Percentiles rank a stretch among this genome's conserved stretches.
These are phyloP conservation scores for Drosophila mauritiana DNA, from an alignment of 1,140 invertebrate genomes.

Conservation along the genomic window DNA sequence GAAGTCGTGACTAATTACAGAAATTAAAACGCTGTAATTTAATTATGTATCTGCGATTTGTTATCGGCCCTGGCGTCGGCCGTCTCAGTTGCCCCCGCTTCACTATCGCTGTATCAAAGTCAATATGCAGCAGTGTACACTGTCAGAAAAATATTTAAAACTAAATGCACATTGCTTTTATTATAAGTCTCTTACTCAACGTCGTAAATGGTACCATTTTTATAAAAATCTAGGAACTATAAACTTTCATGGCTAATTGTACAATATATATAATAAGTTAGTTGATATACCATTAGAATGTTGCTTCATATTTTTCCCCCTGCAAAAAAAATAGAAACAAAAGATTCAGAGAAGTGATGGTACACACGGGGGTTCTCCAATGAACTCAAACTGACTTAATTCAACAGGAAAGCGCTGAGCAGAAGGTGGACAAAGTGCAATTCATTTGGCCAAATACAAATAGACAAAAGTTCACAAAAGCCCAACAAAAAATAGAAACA, in stretches of 20 bases:
- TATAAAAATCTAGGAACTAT: no score
- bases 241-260: not conserved
- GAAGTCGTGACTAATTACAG: conserved; percentile 85
- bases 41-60: conserved; percentile 85
- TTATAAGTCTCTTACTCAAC: no score
- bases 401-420: conserved; percentile 14
- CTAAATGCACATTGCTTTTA: no score
- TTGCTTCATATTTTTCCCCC: not conserved
- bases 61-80: conserved; percentile 66
- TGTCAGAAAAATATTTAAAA: not conserved
- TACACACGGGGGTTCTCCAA: conserved; percentile 11
- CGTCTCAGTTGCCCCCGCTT: conserved; percentile 20
- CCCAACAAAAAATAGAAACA: conserved; percentile 22
- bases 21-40: conserved; percentile 85
- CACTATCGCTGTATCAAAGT: conserved; percentile 51
- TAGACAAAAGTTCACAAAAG: conserved; percentile 46
- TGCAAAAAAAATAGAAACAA: not conserved
- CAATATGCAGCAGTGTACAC: conserved; percentile 40
- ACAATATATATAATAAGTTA: not conserved
- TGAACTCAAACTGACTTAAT: conserved; percentile 37
- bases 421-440: conserved; percentile 48
- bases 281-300: no score
- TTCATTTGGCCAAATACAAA: conserved; percentile 58
- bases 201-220: no score
- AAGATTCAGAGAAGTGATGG: not conserved